Evolutionary conservation across 2,113 vertebrate species (phyloP), one percentile per base, ranked within the genome.

Genomic region (Anthoscopus minutus): DNA sequence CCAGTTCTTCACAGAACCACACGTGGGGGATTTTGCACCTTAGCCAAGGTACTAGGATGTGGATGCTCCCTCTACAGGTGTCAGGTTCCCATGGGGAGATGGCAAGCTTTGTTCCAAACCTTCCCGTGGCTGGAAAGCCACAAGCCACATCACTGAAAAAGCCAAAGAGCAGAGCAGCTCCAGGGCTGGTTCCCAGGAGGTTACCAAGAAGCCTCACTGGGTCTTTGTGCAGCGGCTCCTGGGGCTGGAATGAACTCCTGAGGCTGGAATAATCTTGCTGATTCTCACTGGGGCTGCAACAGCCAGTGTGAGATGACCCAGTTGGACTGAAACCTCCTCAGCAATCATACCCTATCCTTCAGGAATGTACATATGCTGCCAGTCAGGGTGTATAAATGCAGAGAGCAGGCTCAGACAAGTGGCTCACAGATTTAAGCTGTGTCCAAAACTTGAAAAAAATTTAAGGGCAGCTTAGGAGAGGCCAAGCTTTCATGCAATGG

Each of bases 391-490:
- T 24, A 94, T 28, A 79, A 91, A 79, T 1, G 13, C 86, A 0
- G n/a, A 92, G 38, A 85, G 31, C 81, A 91, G 78, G 93, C 81
- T 89, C 85, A 82, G 78, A 79, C 92, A 95, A 91, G 88, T 47
- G 28, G 22, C 57, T 89, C 81, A 42, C 42, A 61, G 54, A 72
- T 65, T 48, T 74, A 92, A 33, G 48, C 48, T 79, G 61, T 44
- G 61, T 64, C 61, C 87, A 89, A 87, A 85, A 70, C 47, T 31
- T 84, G 53, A 79, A 94, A 87, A 93, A 92, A 94, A 94, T 69
- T 79, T 81, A 79, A 93, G 31, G 53, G 61, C 40, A 37, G 61
- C 61, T 89, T 82, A 89, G 65, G 42, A 96, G 57, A 60, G 31
- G 61, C 57, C 73, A 81, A 44, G 66, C 44, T 87, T 81, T 94